phyloP scores from a whole-genome alignment of 1,140 invertebrate species.

The Drosophila pseudoananassae region DNA sequence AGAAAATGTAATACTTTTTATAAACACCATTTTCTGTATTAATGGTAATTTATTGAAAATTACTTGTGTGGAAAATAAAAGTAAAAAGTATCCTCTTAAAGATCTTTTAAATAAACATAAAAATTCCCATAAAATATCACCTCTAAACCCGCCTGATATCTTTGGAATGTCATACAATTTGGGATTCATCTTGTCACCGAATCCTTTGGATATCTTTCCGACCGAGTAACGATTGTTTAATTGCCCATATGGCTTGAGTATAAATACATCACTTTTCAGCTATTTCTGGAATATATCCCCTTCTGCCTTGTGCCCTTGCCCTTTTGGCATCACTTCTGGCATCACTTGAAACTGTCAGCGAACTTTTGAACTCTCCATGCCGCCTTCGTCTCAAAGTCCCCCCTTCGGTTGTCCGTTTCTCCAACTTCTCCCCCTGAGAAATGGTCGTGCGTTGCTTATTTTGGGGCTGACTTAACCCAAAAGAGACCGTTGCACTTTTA shows the following conservation, averaged over 20 bases:
- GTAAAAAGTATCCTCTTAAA: too few species aligned
- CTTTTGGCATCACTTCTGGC: conserved; percentile 9
- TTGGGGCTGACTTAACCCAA: conserved; percentile 47
- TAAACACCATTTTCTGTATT: conserved; percentile 44
- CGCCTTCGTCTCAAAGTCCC: conserved; percentile 7
- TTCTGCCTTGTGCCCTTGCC: conserved; percentile 18
- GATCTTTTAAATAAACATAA: too few species aligned
- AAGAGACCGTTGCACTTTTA: conserved; percentile 77
- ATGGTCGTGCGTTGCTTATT: conserved; percentile 28
- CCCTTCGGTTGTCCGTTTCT: not conserved
- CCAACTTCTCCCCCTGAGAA: not conserved
- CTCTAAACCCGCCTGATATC: conserved; percentile 14
- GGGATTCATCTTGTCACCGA: conserved; percentile 17
- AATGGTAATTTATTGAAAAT: conserved; percentile 17
- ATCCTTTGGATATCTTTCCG: conserved; percentile 15
- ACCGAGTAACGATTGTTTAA: conserved; percentile 54
- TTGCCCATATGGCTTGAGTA: conserved; percentile 66
- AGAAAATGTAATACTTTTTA: conserved; percentile 47
- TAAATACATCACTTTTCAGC: conserved; percentile 40
- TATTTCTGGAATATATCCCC: conserved; percentile 25
- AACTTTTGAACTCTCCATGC: conserved; percentile 47
- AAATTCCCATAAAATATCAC: not conserved
- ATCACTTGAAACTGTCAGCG: conserved; percentile 28
- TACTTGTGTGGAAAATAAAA: conserved; percentile 1
- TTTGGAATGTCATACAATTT: conserved; percentile 25